phyloP scores from a whole-genome alignment of 2,797 vertebrate species.

The Pantherophis vulpinus region DNA sequence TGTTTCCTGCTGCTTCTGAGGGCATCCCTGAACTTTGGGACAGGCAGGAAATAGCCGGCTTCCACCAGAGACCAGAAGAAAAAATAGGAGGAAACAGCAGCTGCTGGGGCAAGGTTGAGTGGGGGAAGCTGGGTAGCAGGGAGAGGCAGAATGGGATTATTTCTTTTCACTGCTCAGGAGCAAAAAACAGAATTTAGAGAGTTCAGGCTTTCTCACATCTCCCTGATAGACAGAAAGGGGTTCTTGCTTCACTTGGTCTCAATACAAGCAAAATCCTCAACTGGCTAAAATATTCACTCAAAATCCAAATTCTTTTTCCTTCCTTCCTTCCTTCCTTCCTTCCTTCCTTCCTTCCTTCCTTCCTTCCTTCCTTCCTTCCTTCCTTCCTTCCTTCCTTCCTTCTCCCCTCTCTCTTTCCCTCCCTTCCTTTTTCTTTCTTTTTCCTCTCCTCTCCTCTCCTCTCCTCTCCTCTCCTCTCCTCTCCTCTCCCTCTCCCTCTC shows the following conservation, averaged over 20 bases:
- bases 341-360: no score
- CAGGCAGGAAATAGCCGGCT: slow-evolving; percentile 29
- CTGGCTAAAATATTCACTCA: not conserved
- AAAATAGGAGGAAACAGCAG: slow-evolving; percentile 54
- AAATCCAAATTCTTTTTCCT: not conserved
- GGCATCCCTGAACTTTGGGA: slow-evolving; percentile 31
- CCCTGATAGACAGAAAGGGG: not conserved
- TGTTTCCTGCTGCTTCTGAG: slow-evolving; percentile 19
- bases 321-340: no score
- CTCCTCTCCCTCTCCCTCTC: not conserved
- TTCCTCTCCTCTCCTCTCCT: no score
- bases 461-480: no score
- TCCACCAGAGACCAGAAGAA: slow-evolving; percentile 30
- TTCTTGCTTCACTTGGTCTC: not conserved
- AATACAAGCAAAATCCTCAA: not conserved
- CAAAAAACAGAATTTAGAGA: not conserved
- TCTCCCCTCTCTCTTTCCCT: no score
- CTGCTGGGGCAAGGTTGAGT: not conserved
- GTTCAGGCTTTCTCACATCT: not conserved
- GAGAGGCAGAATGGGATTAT: not conserved
- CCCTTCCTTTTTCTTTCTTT: no score
- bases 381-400: no score
- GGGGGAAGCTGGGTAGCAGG: not conserved
- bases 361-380: no score
- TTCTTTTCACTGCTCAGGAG: not conserved